Evolutionary conservation across 2,797 vertebrate genomes (phyloP).

Genomic region (Gymnoscopelus braueri): DNA sequence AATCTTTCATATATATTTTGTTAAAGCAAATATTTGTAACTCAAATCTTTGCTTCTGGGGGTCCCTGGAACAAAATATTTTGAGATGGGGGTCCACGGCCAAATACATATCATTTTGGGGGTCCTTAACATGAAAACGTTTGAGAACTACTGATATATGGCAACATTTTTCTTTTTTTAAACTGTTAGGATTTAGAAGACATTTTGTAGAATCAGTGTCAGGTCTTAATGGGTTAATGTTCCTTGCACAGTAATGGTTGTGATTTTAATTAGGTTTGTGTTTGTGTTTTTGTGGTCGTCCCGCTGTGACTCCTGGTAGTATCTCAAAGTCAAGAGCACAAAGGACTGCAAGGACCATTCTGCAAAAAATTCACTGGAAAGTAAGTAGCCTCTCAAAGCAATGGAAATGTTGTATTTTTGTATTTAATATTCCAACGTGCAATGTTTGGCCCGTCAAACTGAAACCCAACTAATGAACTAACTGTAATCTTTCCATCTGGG

Average conservation of each 20-base stretch:
- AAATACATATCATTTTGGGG: too few relatives aligned
- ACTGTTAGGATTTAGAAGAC: too few relatives aligned
- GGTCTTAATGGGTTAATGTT: constrained; percentile 36
- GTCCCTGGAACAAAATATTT: too few relatives aligned
- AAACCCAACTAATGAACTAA: constrained; percentile 29
- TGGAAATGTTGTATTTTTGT: constrained; percentile 13
- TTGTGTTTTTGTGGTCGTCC: constrained; percentile 34
- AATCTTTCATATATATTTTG: too few relatives aligned
- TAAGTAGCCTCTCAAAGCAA: constrained; percentile 75
- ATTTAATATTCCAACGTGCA: constrained; percentile 40
- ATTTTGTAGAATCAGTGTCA: too few relatives aligned
- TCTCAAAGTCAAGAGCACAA: constrained; percentile 91
- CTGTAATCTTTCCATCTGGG: constrained; percentile 44
- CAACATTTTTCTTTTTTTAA: too few relatives aligned
- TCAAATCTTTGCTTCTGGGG: too few relatives aligned
- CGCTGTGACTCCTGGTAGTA: constrained; percentile 79
- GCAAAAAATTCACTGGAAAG: constrained; percentile 96
- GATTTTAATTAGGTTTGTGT: constrained; percentile 36
- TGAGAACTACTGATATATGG: too few relatives aligned
- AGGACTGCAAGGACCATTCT: constrained; percentile 92
- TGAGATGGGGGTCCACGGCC: too few relatives aligned
- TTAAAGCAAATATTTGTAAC: too few relatives aligned
- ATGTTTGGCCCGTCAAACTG: constrained; percentile 24
- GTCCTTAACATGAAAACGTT: too few relatives aligned
- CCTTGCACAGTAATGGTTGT: constrained; percentile 21